Conservation (phyloP, 2,888 invertebrate genomes). For the Hypsopygia costalis region DNA sequence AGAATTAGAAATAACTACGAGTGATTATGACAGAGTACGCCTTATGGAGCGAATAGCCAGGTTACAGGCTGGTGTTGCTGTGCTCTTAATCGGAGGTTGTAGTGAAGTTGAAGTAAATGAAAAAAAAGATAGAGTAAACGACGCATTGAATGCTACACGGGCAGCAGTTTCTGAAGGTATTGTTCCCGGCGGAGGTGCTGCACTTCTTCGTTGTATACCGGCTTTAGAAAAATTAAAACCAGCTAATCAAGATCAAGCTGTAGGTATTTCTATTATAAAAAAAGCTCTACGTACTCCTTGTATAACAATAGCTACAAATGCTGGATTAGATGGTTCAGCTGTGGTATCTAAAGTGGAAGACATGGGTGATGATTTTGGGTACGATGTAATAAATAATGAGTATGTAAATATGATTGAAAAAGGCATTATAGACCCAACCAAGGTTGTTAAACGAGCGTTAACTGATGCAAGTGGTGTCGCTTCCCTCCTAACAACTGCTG, state of each 20-base stretch:
- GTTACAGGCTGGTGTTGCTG: constrained; percentile 89
- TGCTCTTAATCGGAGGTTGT: constrained; percentile 91
- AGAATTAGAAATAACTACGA: constrained; percentile 89
- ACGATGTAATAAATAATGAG: constrained; percentile 93
- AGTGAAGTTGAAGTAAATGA: constrained; percentile 96
- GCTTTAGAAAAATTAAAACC: constrained; percentile 82
- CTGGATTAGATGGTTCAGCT: constrained; percentile 93
- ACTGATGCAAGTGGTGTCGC: constrained; percentile 67
- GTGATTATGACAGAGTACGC: constrained; percentile 95
- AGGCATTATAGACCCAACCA: constrained; percentile 97
- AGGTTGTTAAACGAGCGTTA: constrained; percentile 76
- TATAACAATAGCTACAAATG: constrained; percentile 93
- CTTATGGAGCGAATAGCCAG: constrained; percentile 93
- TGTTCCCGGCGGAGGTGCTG: constrained; percentile 96
- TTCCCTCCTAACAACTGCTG: constrained; percentile 87
- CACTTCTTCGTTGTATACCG: constrained; percentile 90
- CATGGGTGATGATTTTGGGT: constrained; percentile 86
- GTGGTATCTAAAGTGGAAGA: constrained; percentile 94
- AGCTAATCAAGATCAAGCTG: constrained; percentile 88
- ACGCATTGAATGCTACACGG: constrained; percentile 95
- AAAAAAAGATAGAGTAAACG: constrained; percentile 96
- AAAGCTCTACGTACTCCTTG: constrained; percentile 93
- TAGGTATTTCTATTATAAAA: constrained; percentile 89
- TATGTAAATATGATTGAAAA: constrained; percentile 94
- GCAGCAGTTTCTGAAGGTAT: constrained; percentile 98